These are phyloP conservation scores for Zaprionus kolodkinae DNA, from an alignment of 1,140 invertebrate genomes.

Conservation along the genomic window DNA sequence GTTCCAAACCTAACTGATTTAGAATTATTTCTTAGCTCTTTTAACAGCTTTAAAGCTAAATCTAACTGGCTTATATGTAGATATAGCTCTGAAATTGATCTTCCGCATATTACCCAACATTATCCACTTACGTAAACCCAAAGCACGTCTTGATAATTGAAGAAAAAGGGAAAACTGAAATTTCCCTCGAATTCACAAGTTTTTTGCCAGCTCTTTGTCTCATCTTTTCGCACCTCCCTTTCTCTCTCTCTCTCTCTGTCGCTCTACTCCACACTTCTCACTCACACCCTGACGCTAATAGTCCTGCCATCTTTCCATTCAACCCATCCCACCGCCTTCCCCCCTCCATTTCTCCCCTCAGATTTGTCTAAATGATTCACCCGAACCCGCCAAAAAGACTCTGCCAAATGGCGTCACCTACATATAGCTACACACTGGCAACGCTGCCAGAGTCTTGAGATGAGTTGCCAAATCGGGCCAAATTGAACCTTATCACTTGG, in stretches of 20 bases:
- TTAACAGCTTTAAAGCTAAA: no score
- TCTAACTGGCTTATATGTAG: no score
- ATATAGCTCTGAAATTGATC: no score
- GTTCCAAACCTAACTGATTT: no score
- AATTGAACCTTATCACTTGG: slow-evolving; percentile 33
- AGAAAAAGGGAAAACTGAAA: not conserved
- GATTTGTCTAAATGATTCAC: not conserved
- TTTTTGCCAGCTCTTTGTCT: no score
- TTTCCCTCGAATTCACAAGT: not conserved
- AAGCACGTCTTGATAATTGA: not conserved
- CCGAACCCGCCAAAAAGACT: not conserved
- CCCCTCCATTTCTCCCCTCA: not conserved
- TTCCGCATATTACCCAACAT: not conserved
- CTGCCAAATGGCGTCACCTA: slow-evolving; percentile 35
- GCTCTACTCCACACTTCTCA: not conserved
- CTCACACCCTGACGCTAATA: not conserved
- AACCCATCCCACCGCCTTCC: not conserved
- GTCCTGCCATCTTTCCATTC: not conserved
- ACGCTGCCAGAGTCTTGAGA: not conserved
- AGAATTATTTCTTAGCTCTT: no score
- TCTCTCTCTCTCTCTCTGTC: not conserved
- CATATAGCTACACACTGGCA: not conserved
- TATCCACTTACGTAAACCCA: not conserved
- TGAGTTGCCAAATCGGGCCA: slow-evolving; percentile 32
- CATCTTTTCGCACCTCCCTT: not conserved